phyloP scores from a whole-genome alignment of 2,113 vertebrate genomes.

The Anas platyrhynchos region DNA sequence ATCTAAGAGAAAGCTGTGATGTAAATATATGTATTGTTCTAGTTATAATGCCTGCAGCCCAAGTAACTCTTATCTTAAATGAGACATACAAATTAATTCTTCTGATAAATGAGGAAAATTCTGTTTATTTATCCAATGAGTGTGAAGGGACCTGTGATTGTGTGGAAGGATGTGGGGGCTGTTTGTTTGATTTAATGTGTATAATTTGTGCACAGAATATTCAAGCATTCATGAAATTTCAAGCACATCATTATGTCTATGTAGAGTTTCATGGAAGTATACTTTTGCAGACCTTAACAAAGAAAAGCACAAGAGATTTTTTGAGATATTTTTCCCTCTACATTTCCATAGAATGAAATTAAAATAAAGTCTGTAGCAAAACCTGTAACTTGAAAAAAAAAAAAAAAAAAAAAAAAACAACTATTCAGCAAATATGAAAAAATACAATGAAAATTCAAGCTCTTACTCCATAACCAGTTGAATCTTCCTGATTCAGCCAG shows the following conservation, averaged over 20 bases:
- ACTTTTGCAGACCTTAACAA: neutral
- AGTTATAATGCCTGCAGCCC: neutral
- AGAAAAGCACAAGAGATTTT: neutral
- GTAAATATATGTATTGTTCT: conserved; percentile 15
- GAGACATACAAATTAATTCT: neutral
- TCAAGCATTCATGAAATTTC: conserved; percentile 6
- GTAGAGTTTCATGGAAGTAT: neutral
- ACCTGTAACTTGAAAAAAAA: neutral
- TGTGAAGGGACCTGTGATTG: neutral
- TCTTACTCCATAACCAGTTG: neutral
- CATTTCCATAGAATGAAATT: neutral
- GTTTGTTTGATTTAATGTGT: conserved; percentile 31
- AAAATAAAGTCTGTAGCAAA: neutral
- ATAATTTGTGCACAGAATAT: conserved; percentile 11
- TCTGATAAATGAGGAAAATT: neutral
- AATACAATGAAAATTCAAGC: fast-evolving
- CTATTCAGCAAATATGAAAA: neutral
- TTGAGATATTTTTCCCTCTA: neutral
- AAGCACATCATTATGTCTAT: neutral
- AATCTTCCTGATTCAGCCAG: neutral
- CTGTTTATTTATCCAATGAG: neutral
- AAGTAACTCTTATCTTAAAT: neutral
- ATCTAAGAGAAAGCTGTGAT: neutral
- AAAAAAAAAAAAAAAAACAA: neutral
- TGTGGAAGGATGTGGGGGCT: neutral